These are phyloP conservation scores for Probaryconus sp. DNA, from an alignment of 1,140 invertebrate species.

Conservation along the genomic window DNA sequence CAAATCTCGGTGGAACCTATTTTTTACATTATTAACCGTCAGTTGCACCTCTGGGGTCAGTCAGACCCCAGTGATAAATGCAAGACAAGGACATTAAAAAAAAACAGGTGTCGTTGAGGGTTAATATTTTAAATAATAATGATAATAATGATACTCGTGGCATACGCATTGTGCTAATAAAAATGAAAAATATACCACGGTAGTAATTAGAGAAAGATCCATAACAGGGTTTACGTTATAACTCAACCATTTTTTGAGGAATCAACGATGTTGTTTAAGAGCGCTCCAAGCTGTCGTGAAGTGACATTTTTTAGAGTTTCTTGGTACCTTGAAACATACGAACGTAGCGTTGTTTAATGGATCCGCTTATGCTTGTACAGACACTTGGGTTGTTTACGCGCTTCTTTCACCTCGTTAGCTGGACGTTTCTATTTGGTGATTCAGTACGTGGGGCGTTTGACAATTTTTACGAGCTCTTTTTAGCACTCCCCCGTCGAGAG, in stretches of 20 bases:
- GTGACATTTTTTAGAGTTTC: constrained; percentile 40
- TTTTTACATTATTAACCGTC: too few species aligned
- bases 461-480: constrained; percentile 58
- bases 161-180: too few species aligned
- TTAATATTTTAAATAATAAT: too few species aligned
- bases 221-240: too few species aligned
- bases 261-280: constrained; percentile 15
- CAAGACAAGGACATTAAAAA: too few species aligned
- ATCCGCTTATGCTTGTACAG: constrained; percentile 49
- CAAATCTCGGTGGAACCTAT: constrained; percentile 82
- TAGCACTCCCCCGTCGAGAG: constrained; percentile 46
- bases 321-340: constrained; percentile 37
- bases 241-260: not conserved
- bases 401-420: constrained; percentile 59
- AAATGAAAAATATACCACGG: too few species aligned
- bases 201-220: too few species aligned
- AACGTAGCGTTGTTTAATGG: constrained; percentile 42
- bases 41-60: too few species aligned
- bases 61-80: too few species aligned
- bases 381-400: constrained; percentile 57
- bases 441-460: constrained; percentile 55
- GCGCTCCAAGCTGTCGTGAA: constrained; percentile 21
- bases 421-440: constrained; percentile 60
- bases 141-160: too few species aligned
- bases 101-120: too few species aligned